Percentiles rank a stretch among this genome's conserved stretches.
These are phyloP conservation scores for Perizoma flavofasciatum DNA, from an alignment of 2,888 invertebrate genomes.

Conservation along the genomic window DNA sequence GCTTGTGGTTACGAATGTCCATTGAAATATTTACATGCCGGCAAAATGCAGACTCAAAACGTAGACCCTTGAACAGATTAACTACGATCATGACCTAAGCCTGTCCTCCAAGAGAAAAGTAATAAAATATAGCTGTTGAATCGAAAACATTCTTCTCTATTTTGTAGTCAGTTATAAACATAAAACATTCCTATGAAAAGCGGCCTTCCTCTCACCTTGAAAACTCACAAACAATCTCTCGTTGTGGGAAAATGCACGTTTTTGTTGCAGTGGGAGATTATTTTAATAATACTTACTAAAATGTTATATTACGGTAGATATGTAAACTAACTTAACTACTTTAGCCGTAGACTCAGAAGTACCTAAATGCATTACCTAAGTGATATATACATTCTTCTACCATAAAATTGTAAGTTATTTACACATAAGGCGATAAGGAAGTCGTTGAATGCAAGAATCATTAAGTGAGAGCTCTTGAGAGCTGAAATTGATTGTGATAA, in stretches of 20 bases:
- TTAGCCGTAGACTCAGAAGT: no score
- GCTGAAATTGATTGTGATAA: slow-evolving; percentile 13
- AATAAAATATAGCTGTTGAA: no score
- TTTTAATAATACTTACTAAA: not conserved
- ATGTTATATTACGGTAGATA: no score
- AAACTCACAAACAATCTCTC: slow-evolving; percentile 17
- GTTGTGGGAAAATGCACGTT: slow-evolving; percentile 25
- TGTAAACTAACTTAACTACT: no score
- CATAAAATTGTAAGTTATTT: no score
- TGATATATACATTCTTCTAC: no score
- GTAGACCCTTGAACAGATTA: no score
- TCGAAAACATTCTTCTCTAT: no score
- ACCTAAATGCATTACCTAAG: no score
- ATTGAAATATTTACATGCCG: slow-evolving; percentile 15
- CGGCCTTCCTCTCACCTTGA: slow-evolving; percentile 24
- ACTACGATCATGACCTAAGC: no score
- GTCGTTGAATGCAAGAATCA: slow-evolving; percentile 5
- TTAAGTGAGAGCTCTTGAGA: slow-evolving; percentile 7
- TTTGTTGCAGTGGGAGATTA: slow-evolving; percentile 5
- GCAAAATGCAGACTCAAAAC: slow-evolving; percentile 3
- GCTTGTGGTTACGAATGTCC: slow-evolving; percentile 19
- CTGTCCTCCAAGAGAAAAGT: not conserved
- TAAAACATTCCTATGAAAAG: slow-evolving; percentile 19
- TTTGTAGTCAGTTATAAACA: slow-evolving; percentile 2
- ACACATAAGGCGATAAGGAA: not conserved